Evolutionary conservation across 2,113 vertebrate species (phyloP).

Genomic region (Orientallactaga bullata): DNA sequence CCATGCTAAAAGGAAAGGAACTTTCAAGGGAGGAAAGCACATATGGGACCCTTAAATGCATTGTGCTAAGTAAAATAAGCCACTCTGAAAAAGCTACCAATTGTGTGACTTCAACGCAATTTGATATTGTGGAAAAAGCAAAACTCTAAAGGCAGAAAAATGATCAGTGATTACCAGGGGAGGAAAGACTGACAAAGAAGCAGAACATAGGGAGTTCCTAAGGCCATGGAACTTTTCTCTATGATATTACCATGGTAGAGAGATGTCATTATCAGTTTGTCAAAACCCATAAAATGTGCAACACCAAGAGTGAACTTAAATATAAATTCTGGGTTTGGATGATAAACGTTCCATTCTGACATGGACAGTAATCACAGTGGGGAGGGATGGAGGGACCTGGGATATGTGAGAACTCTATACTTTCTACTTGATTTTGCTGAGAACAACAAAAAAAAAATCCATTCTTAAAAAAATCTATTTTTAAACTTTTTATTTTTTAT

Average conservation of each 20-base stretch:
- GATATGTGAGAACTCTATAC: not conserved
- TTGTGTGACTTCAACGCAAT: not conserved
- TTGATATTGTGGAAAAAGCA: not conserved
- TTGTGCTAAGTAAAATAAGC: not conserved
- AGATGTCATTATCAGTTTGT: not conserved
- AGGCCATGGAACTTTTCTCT: not conserved
- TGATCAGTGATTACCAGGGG: not conserved
- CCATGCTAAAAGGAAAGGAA: not conserved
- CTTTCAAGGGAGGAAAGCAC: not conserved
- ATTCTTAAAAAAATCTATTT: not conserved
- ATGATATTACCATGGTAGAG: too few relatives aligned
- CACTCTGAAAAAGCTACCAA: not conserved
- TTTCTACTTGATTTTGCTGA: not conserved
- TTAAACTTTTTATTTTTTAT: too few relatives aligned
- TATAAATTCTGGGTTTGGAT: too few relatives aligned
- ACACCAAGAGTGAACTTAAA: not conserved
- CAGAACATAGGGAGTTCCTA: not conserved
- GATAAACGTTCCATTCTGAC: too few relatives aligned
- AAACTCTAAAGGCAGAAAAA: not conserved
- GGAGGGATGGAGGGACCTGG: not conserved
- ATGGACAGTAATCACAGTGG: too few relatives aligned
- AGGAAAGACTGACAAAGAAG: not conserved
- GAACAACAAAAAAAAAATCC: not conserved
- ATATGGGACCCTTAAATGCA: not conserved
- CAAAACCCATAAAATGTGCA: not conserved